Evolutionary conservation across 1,140 invertebrate species (phyloP).

Genomic region (Cyrtorhinus lividipennis): DNA sequence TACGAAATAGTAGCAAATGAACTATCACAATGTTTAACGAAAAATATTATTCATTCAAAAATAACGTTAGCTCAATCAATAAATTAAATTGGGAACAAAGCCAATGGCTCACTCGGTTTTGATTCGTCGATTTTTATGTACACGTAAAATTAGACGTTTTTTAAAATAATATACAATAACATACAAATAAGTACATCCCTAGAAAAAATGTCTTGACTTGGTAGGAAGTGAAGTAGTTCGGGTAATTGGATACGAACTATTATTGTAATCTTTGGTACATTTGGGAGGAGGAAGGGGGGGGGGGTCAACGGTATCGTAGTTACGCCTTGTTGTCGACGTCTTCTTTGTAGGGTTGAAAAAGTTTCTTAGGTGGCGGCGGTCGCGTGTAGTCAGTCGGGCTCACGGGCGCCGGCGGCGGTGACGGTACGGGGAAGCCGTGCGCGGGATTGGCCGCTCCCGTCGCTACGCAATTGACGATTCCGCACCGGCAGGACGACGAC

Average conservation of each 20-base stretch:
- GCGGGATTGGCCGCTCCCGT: not conserved
- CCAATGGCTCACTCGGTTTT: not conserved
- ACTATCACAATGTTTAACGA: too few relatives aligned
- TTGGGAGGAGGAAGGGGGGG: not conserved
- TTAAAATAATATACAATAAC: too few relatives aligned
- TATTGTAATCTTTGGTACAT: not conserved
- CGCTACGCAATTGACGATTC: slow-evolving; percentile 27
- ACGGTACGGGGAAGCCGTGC: not conserved
- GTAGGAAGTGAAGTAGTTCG: too few relatives aligned
- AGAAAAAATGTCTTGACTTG: too few relatives aligned
- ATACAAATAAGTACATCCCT: too few relatives aligned
- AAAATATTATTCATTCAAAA: too few relatives aligned
- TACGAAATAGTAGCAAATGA: too few relatives aligned
- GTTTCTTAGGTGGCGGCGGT: slow-evolving; percentile 21
- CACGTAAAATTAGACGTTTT: too few relatives aligned
- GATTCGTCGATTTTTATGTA: too few relatives aligned
- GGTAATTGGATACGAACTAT: not conserved
- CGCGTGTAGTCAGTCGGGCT: slow-evolving; percentile 12
- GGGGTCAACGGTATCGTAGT: not conserved
- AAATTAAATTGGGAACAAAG: not conserved
- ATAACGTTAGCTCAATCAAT: too few relatives aligned
- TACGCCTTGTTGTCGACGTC: slow-evolving; percentile 21
- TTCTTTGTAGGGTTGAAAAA: slow-evolving; percentile 27
- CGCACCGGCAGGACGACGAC: slow-evolving; percentile 25
- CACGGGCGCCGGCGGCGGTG: not conserved